These are phyloP conservation scores for Caenorhabditis sp. DNA, from an alignment of 2,888 invertebrate genomes.

Conservation along the genomic window DNA sequence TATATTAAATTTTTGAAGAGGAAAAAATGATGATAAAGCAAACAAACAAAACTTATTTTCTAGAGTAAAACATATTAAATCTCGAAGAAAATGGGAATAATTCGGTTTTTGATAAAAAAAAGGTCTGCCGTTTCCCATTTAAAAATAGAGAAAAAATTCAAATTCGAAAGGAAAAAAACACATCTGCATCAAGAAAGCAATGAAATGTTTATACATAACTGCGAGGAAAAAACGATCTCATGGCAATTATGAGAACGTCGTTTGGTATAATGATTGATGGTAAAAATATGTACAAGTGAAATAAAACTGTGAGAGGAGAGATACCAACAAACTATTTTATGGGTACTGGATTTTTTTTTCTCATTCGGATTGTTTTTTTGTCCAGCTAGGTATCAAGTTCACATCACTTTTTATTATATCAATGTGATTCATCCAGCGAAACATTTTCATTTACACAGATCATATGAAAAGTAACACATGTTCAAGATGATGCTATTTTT, in stretches of 20 bases:
- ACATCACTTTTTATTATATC: background rate
- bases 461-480: background rate
- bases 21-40: too few relatives aligned
- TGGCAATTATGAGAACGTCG: constrained; percentile 1
- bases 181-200: too few relatives aligned
- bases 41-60: too few relatives aligned
- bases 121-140: too few relatives aligned
- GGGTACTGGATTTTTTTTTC: background rate
- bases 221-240: background rate
- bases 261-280: constrained; percentile 1
- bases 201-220: background rate
- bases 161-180: too few relatives aligned
- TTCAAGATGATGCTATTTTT: background rate
- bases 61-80: too few relatives aligned
- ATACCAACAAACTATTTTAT: background rate
- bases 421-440: background rate
- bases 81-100: too few relatives aligned
- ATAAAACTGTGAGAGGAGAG: background rate
- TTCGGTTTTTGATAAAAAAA: too few relatives aligned
- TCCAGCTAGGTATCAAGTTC: background rate
- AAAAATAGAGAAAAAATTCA: too few relatives aligned
- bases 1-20: too few relatives aligned
- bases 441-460: background rate
- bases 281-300: background rate
- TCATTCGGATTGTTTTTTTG: background rate